These are phyloP conservation scores for Melospiza georgiana DNA, from an alignment of 2,113 vertebrate species.

Conservation along the genomic window DNA sequence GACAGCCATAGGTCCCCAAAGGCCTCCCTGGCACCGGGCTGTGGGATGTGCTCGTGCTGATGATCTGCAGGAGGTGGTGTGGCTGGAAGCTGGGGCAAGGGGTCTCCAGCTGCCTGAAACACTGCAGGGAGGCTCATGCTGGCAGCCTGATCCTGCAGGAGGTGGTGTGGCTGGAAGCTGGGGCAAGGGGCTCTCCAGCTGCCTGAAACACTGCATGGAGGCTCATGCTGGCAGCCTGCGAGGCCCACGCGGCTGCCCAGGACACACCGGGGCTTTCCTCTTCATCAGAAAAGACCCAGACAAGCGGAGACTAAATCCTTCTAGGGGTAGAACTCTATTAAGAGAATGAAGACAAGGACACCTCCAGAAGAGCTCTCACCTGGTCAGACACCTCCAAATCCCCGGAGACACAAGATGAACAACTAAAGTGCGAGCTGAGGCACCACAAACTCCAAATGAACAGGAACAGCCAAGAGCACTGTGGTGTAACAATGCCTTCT, in stretches of 20 bases:
- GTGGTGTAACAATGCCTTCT: accelerated
- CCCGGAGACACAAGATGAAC: neutral
- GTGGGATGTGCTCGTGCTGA: accelerated
- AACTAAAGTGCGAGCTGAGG: accelerated
- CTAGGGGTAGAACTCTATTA: neutral
- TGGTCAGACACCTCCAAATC: neutral
- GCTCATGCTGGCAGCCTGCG: accelerated
- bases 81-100: neutral
- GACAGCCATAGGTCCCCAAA: accelerated
- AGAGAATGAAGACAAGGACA: neutral
- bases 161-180: neutral
- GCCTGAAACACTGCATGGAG: accelerated
- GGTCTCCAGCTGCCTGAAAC: neutral
- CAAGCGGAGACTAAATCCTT: neutral
- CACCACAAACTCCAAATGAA: neutral
- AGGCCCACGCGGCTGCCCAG: neutral
- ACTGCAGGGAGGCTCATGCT: accelerated
- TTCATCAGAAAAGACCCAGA: neutral
- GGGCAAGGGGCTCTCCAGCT: neutral
- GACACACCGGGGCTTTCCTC: neutral
- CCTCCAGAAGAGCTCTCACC: neutral
- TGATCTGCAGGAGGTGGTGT: accelerated
- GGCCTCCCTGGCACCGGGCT: accelerated
- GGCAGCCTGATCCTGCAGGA: neutral
- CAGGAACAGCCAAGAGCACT: neutral